Evolutionary conservation across 2,797 vertebrate species (phyloP), one percentile per base, ranked within the genome.

Genomic region (Vultur gryphus): DNA sequence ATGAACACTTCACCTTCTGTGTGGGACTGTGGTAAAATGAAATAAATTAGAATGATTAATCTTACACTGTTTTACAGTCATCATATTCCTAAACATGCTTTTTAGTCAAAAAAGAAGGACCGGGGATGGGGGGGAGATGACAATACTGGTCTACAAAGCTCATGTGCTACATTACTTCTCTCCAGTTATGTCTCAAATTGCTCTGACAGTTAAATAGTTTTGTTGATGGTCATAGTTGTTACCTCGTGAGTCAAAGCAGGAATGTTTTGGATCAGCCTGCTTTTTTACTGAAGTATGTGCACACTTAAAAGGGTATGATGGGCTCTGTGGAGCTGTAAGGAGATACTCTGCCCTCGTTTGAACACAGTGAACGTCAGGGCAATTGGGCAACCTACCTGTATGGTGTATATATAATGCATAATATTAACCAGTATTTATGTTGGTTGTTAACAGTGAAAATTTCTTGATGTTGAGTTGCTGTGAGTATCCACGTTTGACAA

Each of bases 121-220:
- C 1, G 3, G n/a, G 11, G 6, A 2, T 29, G 13, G 15, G 4
- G 28, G 39, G 18, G 17, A n/a, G 19, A 25, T 37, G 57, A 37
- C 20, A 76, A 14, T 26, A 18, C 14, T 54, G n/a, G 17, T 59
- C 54, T 43, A 6, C 2, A 51, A 51, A 82, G 43, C 35, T 76
- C 20, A 11, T 15, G n/a, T 62, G 54, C 87, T 57, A 10, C 31
- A 9, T 71, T 48, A 28, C 35, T 41, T 49, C 25, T 78, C 31
- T 71, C 18, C 33, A 65, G 58, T 21, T 66, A 0, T 9, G 41
- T 13, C 49, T 76, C 58, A 29, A 16, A 19, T n/a, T 61, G 15
- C 33, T 82, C 58, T 76, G 72, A 24, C 49, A n/a, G 16, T 41
- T 65, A 26, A 57, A 65, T 10, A 41, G 33, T 33, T 82, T 20